Evolutionary conservation across 2,797 vertebrate genomes (phyloP).

Genomic region (Sciurus carolinensis): DNA sequence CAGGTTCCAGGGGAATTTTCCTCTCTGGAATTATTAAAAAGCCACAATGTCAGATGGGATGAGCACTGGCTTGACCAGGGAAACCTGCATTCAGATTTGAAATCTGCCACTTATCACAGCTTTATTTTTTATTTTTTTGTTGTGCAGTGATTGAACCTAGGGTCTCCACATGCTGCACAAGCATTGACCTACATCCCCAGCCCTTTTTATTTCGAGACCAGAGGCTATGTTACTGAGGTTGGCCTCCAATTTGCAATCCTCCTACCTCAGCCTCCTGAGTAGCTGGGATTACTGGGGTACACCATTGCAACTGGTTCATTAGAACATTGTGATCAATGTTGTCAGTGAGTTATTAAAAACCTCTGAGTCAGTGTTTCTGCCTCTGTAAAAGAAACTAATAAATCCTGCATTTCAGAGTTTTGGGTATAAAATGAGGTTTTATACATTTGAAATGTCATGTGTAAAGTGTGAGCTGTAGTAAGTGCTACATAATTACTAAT

Average conservation of each 20-base stretch:
- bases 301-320: neutral
- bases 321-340: neutral
- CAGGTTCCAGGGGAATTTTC: neutral
- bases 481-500: neutral
- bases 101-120: neutral
- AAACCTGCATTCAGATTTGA: too few relatives aligned
- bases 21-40: neutral
- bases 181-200: neutral
- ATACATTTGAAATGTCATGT: neutral
- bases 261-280: neutral
- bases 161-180: neutral
- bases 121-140: neutral
- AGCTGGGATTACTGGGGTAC: too few relatives aligned
- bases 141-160: neutral
- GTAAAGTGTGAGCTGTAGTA: neutral
- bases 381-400: neutral
- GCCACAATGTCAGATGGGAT: too few relatives aligned
- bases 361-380: neutral
- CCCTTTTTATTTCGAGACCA: neutral
- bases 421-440: constrained; percentile 28
- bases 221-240: neutral
- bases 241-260: neutral
- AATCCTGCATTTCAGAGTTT: neutral
- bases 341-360: neutral
- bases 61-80: neutral